These are phyloP conservation scores for Urocolius indicus DNA, from an alignment of 2,113 vertebrate species.

Conservation along the genomic window DNA sequence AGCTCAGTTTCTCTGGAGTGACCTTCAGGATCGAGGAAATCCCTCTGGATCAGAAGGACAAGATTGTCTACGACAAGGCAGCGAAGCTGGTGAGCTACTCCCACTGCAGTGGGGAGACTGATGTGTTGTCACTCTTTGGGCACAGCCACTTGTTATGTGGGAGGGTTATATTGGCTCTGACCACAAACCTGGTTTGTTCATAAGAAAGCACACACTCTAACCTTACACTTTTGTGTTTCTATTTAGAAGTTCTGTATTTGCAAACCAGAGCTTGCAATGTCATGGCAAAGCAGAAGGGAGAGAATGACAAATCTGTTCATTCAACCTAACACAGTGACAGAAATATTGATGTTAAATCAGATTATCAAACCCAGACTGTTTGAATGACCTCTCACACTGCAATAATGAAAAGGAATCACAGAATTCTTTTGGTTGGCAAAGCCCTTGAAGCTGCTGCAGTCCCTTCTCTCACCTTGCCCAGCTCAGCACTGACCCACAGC, in stretches of 20 bases:
- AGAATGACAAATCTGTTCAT: background rate
- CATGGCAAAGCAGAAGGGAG: rapidly evolving
- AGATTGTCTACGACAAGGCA: slow-evolving; percentile 93
- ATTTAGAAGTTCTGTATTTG: background rate
- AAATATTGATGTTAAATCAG: background rate
- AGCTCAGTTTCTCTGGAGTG: slow-evolving; percentile 97
- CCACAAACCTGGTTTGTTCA: rapidly evolving
- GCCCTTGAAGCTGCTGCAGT: too few relatives aligned
- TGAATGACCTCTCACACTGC: background rate
- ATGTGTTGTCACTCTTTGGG: background rate
- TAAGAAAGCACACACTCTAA: rapidly evolving
- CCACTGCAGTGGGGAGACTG: background rate
- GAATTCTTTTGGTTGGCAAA: too few relatives aligned
- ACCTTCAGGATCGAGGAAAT: slow-evolving; percentile 97
- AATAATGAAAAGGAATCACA: background rate
- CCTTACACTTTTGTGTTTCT: background rate
- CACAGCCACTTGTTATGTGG: rapidly evolving
- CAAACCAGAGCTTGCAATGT: background rate
- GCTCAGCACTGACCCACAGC: too few relatives aligned
- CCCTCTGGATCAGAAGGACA: slow-evolving; percentile 86
- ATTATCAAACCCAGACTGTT: background rate
- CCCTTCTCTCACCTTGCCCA: too few relatives aligned
- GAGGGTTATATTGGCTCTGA: background rate
- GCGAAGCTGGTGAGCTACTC: slow-evolving; percentile 88
- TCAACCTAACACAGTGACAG: background rate